Percentiles rank a stretch among this genome's conserved stretches.
Conservation (phyloP, 2,888 invertebrate genomes). For the Tiliacea citrago region DNA sequence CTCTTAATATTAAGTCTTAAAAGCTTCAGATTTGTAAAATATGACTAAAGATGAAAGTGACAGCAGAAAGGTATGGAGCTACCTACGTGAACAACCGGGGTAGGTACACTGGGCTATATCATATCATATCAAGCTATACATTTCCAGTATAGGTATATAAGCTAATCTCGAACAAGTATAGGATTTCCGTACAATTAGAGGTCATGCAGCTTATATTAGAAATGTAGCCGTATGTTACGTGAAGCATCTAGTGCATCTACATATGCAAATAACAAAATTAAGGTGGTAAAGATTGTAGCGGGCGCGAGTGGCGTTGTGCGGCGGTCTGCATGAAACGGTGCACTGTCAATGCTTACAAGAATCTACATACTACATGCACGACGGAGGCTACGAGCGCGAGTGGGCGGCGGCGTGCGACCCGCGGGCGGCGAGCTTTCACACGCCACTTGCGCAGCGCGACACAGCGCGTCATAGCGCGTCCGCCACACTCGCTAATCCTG, state of each 20-base stretch:
- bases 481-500: slow-evolving; percentile 26
- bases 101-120: no score
- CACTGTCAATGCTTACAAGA: not conserved
- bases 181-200: no score
- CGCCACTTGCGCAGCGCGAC: slow-evolving; percentile 35
- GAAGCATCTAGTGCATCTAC: no score
- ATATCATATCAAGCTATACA: no score
- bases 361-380: not conserved
- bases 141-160: no score
- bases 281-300: no score
- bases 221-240: no score
- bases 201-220: no score
- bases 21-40: not conserved
- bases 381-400: not conserved
- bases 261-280: not conserved
- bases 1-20: not conserved
- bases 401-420: slow-evolving; percentile 51
- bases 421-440: slow-evolving; percentile 48
- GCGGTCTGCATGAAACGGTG: not conserved
- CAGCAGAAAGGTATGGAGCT: not conserved
- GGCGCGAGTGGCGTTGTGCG: not conserved
- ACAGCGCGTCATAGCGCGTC: slow-evolving; percentile 8
- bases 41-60: not conserved
- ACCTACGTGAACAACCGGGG: no score
- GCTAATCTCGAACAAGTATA: no score